Conservation (phyloP, 2,113 vertebrate genomes). For the Tautogolabrus adspersus region DNA sequence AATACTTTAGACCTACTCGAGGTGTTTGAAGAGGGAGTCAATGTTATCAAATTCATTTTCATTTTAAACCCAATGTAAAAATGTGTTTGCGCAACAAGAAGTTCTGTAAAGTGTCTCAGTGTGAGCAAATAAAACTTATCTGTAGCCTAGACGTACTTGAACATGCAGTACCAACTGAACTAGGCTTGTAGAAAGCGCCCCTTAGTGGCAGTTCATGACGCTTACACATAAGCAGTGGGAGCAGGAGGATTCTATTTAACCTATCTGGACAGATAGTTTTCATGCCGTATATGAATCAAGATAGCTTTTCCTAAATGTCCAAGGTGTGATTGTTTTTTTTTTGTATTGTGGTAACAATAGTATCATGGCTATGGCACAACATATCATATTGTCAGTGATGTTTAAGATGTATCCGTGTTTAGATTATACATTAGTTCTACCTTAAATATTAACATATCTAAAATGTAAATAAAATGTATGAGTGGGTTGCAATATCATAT, state of each 20-base stretch:
- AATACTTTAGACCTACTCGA: not conserved
- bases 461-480: no score
- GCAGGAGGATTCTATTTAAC: not conserved
- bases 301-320: no score
- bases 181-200: conserved; percentile 46
- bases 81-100: not conserved
- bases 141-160: not conserved
- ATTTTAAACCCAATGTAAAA: not conserved
- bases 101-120: not conserved
- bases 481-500: no score
- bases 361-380: no score
- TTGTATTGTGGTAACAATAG: no score
- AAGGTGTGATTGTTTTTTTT: no score
- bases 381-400: no score
- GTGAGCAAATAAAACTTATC: conserved; percentile 3
- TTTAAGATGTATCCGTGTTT: no score
- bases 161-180: not conserved
- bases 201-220: conserved; percentile 32
- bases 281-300: no score
- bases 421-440: no score
- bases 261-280: not conserved
- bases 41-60: not conserved
- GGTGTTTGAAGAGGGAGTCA: not conserved
- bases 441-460: no score
- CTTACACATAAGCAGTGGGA: not conserved